Evolutionary conservation across 2,888 invertebrate genomes (phyloP), one percentile per base, ranked within the genome.

Genomic region (Zaprionus obscuricornis): DNA sequence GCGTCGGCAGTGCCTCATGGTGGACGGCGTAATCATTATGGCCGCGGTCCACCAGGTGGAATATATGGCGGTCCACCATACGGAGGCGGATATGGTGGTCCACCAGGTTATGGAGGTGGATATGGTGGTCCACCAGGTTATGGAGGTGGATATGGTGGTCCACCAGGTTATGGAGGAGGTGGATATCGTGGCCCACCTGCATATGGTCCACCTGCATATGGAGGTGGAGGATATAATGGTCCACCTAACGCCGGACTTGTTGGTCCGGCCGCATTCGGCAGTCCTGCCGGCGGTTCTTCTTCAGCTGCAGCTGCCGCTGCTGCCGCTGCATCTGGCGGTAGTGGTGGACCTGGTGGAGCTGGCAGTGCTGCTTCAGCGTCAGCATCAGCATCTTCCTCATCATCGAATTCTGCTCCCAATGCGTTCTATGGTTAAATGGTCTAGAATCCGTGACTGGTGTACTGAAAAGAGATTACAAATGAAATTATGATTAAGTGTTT

Each of bases 1-100:
- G 74, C 62, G 20, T 50, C 74, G 27, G 87, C 88, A 1, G 2
- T 74, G 55, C 87, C 83, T 0, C 81, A 85, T 31, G 78, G 68
- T 10, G 73, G 54, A 10, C 59, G 11, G 2, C 52, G 60, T 7
- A 49, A 58, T 0, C 40, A 34, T 2, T 29, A 10, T 7, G 40
- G 42, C 1, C 33, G 42, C 2, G 36, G 27, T 2, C 39, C 50
- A 1, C 31, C 26, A 11, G 55, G 63, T 0, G 27, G 57, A 1
- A 47, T 45, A 14, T 34, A 16, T 7, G 51, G 62, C 0, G 14
- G 33, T 8, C 33, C 40, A 2, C 29, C 42, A 11, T 55, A 26
- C 3, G 24, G 54, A n/a, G 31, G 40, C 26, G 57, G 64, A 1
- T 46, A 16, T 6, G 63, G 51, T 0, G 47, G 52, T 10, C 31